Evolutionary conservation across 2,797 vertebrate species (phyloP).

Genomic region (Acropternis orthonyx): DNA sequence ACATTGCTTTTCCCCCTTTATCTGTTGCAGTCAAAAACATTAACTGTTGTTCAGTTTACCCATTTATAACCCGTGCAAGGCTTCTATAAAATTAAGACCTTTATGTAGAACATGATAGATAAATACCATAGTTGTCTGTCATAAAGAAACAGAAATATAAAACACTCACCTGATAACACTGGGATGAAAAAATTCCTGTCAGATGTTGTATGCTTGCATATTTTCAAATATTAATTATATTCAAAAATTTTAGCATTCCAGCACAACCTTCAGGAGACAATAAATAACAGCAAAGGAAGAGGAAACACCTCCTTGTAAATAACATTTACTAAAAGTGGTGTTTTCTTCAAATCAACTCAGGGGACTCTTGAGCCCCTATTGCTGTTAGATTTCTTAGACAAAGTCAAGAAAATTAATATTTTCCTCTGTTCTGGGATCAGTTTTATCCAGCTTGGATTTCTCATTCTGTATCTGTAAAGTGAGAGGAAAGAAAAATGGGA

Average conservation of each 20-base stretch:
- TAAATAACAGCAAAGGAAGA: not conserved
- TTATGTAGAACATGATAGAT: not conserved
- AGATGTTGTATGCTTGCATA: not conserved
- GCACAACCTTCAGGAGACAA: not conserved
- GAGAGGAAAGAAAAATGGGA: not conserved
- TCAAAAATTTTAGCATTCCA: not conserved
- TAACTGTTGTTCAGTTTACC: not conserved
- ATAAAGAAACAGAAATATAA: not conserved
- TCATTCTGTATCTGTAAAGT: not conserved
- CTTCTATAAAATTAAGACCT: not conserved
- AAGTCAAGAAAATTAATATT: not conserved
- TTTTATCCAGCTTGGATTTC: not conserved
- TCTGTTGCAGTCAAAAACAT: not conserved
- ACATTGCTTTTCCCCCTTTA: not conserved
- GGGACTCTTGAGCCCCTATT: not conserved
- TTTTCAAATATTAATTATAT: not conserved
- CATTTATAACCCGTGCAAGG: not conserved
- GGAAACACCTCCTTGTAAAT: not conserved
- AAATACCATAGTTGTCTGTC: not conserved
- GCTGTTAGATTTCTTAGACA: not conserved
- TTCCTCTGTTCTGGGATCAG: not conserved
- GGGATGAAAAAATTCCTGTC: not conserved
- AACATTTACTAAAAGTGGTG: fast-evolving
- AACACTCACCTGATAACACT: not conserved
- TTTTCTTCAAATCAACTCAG: not conserved